These are phyloP conservation scores for Bombus superbus DNA, from an alignment of 1,140 invertebrate genomes.

Conservation along the genomic window DNA sequence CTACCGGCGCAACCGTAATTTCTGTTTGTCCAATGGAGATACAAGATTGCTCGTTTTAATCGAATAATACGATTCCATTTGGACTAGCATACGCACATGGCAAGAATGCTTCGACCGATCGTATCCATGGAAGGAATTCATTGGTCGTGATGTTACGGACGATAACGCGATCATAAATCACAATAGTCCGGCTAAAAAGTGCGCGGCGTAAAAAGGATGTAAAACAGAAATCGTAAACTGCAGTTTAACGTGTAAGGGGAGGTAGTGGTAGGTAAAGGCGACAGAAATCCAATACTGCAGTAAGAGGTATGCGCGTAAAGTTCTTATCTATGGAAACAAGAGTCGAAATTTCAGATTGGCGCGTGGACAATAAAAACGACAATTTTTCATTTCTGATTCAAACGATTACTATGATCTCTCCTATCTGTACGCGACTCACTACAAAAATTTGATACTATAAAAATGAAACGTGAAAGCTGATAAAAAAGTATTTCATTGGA, in stretches of 20 bases:
- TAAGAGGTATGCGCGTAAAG: constrained; percentile 28
- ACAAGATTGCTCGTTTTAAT: not conserved
- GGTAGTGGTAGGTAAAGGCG: constrained; percentile 5
- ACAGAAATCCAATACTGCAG: constrained; percentile 44
- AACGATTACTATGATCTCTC: not conserved
- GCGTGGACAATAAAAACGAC: constrained; percentile 24
- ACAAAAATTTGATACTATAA: no score
- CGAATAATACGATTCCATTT: constrained; percentile 1
- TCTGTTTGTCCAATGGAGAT: not conserved
- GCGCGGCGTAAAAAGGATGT: constrained; percentile 38
- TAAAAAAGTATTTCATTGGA: no score
- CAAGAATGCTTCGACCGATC: not conserved
- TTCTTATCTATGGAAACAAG: constrained; percentile 39
- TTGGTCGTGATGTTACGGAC: constrained; percentile 31
- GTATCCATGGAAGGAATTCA: constrained; percentile 22
- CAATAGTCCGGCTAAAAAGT: constrained; percentile 29
- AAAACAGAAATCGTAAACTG: constrained; percentile 53
- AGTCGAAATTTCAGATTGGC: constrained; percentile 23
- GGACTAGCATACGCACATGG: not conserved
- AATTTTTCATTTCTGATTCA: not conserved
- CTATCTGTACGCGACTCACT: no score
- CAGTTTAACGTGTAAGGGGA: constrained; percentile 34
- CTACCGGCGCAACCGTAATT: not conserved
- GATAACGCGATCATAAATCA: constrained; percentile 48
- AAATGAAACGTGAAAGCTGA: no score